Conservation (phyloP, 2,888 invertebrate species). For the Mechanitis messenoides region DNA sequence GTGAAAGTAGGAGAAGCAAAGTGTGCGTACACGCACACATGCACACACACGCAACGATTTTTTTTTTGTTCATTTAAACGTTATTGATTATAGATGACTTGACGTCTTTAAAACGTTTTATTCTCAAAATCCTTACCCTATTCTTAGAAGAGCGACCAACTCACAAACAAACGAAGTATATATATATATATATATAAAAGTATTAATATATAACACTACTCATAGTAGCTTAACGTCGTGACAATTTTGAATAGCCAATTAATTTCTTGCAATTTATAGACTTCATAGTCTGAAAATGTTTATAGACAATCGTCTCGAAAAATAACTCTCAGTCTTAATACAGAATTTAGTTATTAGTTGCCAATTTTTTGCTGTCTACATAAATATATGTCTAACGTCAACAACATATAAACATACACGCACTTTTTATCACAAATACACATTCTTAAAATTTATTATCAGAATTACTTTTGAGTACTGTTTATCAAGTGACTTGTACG, state of each 20-base stretch:
- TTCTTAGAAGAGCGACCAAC: conserved; percentile 44
- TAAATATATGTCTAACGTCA: too few relatives aligned
- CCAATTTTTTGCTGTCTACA: conserved; percentile 17
- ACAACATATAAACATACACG: not conserved
- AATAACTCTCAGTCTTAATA: conserved; percentile 1
- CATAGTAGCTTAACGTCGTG: not conserved
- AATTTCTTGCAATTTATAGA: not conserved
- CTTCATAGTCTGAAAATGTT: not conserved
- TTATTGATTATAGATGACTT: too few relatives aligned
- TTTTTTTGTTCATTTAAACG: not conserved
- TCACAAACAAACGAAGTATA: conserved; percentile 2
- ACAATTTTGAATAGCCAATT: conserved; percentile 11
- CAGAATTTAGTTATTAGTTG: conserved; percentile 16
- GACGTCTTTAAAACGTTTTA: too few relatives aligned
- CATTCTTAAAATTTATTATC: too few relatives aligned
- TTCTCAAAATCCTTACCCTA: conserved; percentile 32
- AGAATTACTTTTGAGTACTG: too few relatives aligned
- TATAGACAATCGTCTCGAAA: conserved; percentile 9
- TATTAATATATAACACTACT: conserved; percentile 11
- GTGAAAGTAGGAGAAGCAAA: conserved; percentile 12
- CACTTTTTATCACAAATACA: too few relatives aligned
- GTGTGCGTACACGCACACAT: conserved; percentile 44
- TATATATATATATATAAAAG: conserved; percentile 13
- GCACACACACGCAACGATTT: conserved; percentile 23
- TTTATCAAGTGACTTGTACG: too few relatives aligned